phyloP scores from a whole-genome alignment of 2,113 vertebrate species.

The Pomatorhinus ruficollis region DNA sequence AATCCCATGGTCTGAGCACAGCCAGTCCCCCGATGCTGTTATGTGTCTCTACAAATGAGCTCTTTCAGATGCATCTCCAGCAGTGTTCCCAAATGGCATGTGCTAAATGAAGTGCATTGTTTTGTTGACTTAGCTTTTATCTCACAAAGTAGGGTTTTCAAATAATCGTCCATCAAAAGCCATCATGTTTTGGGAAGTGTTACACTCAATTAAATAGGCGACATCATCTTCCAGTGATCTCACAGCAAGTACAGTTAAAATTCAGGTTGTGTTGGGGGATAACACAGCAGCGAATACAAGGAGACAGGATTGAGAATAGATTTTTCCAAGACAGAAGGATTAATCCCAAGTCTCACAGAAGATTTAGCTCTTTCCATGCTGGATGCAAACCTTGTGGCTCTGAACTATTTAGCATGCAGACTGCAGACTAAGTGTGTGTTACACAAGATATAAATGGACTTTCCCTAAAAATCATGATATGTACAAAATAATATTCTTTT shows the following conservation, averaged over 20 bases:
- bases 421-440: not conserved
- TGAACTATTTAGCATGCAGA: not conserved
- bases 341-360: not conserved
- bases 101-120: not conserved
- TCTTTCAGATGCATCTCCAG: not conserved
- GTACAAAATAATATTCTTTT: not conserved
- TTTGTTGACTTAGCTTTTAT: not conserved
- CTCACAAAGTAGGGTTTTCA: not conserved
- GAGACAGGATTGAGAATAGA: not conserved
- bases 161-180: not conserved
- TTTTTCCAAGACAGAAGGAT: not conserved
- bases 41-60: accelerated
- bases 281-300: not conserved
- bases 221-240: not conserved
- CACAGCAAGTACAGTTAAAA: not conserved
- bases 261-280: not conserved
- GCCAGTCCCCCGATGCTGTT: not conserved
- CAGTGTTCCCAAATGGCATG: not conserved
- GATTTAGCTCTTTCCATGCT: not conserved
- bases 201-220: not conserved
- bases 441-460: not conserved
- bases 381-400: not conserved
- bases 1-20: accelerated
- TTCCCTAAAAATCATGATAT: not conserved
- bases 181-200: not conserved